Percentiles rank a stretch among this genome's conserved stretches.
Conservation (phyloP, 2,113 vertebrate genomes). For the Butorides virescens region DNA sequence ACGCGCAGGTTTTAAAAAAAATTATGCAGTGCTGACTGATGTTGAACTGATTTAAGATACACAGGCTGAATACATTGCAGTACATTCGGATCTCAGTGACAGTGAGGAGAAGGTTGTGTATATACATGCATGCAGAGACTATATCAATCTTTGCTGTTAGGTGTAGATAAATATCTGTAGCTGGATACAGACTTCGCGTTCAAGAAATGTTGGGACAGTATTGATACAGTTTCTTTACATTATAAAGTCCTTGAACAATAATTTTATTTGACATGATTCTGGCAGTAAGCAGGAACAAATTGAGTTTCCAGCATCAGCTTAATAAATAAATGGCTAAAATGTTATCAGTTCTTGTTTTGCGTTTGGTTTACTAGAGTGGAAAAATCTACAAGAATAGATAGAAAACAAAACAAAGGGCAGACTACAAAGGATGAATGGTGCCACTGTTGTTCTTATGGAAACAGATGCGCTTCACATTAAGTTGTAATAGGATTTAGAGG, state of each 20-base stretch:
- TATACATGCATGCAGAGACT: not conserved
- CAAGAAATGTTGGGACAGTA: not conserved
- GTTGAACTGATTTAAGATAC: slow-evolving; percentile 11
- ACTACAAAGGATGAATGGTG: slow-evolving; percentile 21
- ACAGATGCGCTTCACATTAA: slow-evolving; percentile 28
- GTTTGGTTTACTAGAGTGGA: not conserved
- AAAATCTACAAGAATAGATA: not conserved
- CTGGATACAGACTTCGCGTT: not conserved
- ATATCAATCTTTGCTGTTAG: not conserved
- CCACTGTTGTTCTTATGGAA: slow-evolving; percentile 28
- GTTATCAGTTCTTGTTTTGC: not conserved
- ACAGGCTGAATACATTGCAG: not conserved
- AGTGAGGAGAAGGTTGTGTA: not conserved
- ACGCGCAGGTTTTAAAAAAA: not conserved
- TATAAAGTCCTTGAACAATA: not conserved
- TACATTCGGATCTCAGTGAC: not conserved
- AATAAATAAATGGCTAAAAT: slow-evolving; percentile 29
- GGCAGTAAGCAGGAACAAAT: not conserved
- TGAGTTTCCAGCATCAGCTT: not conserved
- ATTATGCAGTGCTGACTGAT: not conserved
- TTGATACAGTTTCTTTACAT: not conserved
- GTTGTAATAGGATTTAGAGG: slow-evolving; percentile 25
- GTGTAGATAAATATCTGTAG: not conserved
- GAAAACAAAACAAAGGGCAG: not conserved
- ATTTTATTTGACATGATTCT: not conserved